Base-by-base conservation (phyloP, 2,113 vertebrate genomes). In the Laterallus jamaicensis region DNA sequence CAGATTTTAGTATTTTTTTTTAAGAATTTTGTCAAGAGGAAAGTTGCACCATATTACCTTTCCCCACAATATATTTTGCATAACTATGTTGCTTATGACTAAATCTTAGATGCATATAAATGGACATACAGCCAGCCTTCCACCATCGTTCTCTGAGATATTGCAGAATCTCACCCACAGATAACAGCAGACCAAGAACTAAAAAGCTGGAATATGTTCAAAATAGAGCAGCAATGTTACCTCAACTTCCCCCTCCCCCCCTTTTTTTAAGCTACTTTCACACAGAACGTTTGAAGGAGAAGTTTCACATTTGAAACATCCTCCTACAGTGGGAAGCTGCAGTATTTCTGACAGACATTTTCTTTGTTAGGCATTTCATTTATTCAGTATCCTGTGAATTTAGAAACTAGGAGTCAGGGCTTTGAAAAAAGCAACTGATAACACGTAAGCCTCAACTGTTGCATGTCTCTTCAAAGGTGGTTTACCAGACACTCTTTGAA, bases 1-100 rank as follows among this genome's bases (percentile, higher is more conserved):
- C 52, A 94, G 74, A n/a, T 88, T 95, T 95, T 60, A 85, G 77
- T 70, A 78, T 95, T 95, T 94, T 82, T 89, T 86, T 92, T 77
- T 24, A 85, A 66, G 13, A 55, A 55, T 75, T 95, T 94, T 66
- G 83, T 79, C 80, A 50, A 37, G 52, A 73, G 47, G 64, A 64
- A 58, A 79, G 77, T 73, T 96, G 37, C 58, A 76, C 58, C 54
- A 42, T 40, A 76, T 76, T 14, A 55, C 83, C 58, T 84, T 76
- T 94, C 95, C 66, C 25, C 22, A 2, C 66, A 69, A 92, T 85
- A 69, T 75, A 19, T 88, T 93, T 94, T 94, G 79, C 83, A 80
- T 95, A 93, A 86, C 58, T 94, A 10, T 28, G 28, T 35, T 93
- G 69, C 66, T 66, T 96, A 62, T 44, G 55, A 82, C 69, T 94